Conservation (phyloP, 2,797 vertebrate species). For the Xyrichtys novacula region DNA sequence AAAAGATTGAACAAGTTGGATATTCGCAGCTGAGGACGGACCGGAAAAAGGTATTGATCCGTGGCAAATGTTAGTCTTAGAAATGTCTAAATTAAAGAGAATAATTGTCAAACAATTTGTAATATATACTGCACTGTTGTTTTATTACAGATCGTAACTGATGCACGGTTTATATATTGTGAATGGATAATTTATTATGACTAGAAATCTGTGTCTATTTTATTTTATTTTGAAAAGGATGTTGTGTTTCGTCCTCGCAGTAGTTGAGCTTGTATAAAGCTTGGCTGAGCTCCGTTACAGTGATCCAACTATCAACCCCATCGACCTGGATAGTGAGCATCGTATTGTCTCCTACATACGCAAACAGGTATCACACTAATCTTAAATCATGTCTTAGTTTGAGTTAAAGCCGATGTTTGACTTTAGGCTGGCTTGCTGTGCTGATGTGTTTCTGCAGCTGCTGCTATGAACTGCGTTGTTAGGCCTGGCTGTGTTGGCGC, state of each 20-base stretch:
- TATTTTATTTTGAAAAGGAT: slow-evolving; percentile 71
- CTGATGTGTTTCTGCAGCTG: slow-evolving; percentile 10
- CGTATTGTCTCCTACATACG: slow-evolving; percentile 53
- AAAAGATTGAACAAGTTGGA: slow-evolving; percentile 48
- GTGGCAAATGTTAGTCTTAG: slow-evolving; percentile 8
- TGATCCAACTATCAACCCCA: slow-evolving; percentile 63
- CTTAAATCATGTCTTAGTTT: background rate
- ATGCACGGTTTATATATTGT: rapidly evolving
- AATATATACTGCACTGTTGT: rapidly evolving
- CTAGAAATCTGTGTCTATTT: rapidly evolving
- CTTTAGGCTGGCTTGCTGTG: background rate
- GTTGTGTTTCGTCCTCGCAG: background rate
- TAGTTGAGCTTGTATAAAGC: slow-evolving; percentile 57
- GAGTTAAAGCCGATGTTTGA: background rate
- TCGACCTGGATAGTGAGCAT: slow-evolving; percentile 50
- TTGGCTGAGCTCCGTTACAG: slow-evolving; percentile 48
- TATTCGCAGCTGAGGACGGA: rapidly evolving
- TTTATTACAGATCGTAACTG: rapidly evolving
- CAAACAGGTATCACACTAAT: slow-evolving; percentile 69
- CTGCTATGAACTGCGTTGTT: slow-evolving; percentile 69
- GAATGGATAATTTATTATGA: background rate
- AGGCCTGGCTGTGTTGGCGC: slow-evolving; percentile 78
- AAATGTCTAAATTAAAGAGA: background rate
- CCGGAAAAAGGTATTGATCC: slow-evolving; percentile 30
- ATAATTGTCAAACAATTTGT: rapidly evolving